Evolutionary conservation across 37 sponge, comb jelly and placozoan species (phyloP).

Genomic region (Chondrosia reniformis): DNA sequence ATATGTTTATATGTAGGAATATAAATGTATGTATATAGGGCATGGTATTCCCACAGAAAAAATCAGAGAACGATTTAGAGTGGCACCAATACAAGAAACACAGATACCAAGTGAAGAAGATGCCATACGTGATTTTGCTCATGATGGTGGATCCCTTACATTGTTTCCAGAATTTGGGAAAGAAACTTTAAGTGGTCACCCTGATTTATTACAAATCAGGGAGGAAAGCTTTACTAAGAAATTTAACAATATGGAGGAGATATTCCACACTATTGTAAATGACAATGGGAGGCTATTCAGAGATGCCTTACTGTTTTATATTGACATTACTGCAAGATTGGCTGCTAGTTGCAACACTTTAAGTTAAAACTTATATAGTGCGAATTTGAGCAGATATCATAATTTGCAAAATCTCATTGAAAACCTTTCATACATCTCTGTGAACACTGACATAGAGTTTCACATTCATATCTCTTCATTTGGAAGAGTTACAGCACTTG

Average conservation of each 20-base stretch:
- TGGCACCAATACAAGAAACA: background rate
- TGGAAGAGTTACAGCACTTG: too few species aligned
- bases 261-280: conserved; percentile 24
- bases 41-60: too few species aligned
- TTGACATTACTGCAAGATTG: conserved; percentile 25
- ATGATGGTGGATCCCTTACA: conserved; percentile 14
- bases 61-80: too few species aligned
- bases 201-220: background rate
- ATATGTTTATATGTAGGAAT: background rate
- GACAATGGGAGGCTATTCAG: conserved; percentile 1
- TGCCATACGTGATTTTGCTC: conserved; percentile 1
- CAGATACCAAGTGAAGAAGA: background rate
- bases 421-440: too few species aligned
- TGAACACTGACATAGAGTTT: too few species aligned
- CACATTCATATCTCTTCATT: too few species aligned
- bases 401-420: too few species aligned
- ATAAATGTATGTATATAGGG: background rate
- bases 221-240: conserved; percentile 8
- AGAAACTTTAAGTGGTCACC: conserved; percentile 23
- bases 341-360: too few species aligned
- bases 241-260: conserved; percentile 17
- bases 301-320: conserved; percentile 7
- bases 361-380: too few species aligned
- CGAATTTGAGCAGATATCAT: too few species aligned
- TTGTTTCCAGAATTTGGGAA: background rate